Evolutionary conservation across 2,888 invertebrate genomes (phyloP).

Genomic region (Spialia ferax): DNA sequence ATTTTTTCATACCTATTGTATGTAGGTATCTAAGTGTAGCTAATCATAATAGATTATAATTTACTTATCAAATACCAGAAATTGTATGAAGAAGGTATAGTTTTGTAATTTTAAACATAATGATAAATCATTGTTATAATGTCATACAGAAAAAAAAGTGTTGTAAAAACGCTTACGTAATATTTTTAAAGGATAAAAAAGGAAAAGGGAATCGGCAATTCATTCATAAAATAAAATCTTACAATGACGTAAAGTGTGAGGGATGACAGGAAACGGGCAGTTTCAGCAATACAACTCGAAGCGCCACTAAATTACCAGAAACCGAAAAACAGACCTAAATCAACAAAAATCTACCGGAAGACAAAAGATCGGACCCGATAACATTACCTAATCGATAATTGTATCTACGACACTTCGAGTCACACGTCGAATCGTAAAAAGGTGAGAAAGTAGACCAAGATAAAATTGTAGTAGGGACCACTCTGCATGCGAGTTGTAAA

Average conservation of each 20-base stretch:
- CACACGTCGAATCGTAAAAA: slow-evolving; percentile 84
- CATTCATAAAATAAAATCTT: slow-evolving; percentile 14
- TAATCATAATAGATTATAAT: too few relatives aligned
- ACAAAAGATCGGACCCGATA: slow-evolving; percentile 82
- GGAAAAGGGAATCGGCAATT: background rate
- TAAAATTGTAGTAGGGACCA: slow-evolving; percentile 70
- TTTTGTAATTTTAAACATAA: too few relatives aligned
- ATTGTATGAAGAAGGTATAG: too few relatives aligned
- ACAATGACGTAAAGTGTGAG: slow-evolving; percentile 41
- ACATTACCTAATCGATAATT: slow-evolving; percentile 86
- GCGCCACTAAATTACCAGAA: slow-evolving; percentile 70
- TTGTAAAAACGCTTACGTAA: too few relatives aligned
- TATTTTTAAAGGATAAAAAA: too few relatives aligned
- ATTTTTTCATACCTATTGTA: background rate
- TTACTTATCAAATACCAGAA: too few relatives aligned
- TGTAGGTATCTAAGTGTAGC: too few relatives aligned
- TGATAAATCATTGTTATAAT: too few relatives aligned
- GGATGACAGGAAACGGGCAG: slow-evolving; percentile 63
- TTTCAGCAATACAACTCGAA: slow-evolving; percentile 50
- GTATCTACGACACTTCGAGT: slow-evolving; percentile 84
- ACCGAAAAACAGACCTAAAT: slow-evolving; percentile 73
- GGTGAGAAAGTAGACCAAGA: slow-evolving; percentile 84
- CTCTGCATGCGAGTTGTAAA: background rate
- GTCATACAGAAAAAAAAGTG: too few relatives aligned
- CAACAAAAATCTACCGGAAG: slow-evolving; percentile 84